Base-by-base conservation (phyloP, 1,140 invertebrate species). In the Cyphomyrmex costatus region DNA sequence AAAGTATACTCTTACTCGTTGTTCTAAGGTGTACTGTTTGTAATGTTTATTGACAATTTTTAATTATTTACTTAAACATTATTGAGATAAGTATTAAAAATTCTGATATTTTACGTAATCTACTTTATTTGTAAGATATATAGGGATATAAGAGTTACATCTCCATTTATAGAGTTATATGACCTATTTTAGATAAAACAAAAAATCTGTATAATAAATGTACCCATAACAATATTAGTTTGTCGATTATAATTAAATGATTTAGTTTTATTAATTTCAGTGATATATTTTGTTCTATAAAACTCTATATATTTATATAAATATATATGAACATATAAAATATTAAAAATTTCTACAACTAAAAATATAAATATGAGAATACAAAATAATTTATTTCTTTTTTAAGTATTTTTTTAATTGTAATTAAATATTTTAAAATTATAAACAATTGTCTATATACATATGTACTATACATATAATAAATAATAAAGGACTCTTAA, bases 41-140 rank as follows among this genome's bases (percentile, higher is more conserved):
- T 10, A 60, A 77, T 6, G 14, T 42, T 6, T n/a, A 60, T 2
- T 76, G 56, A 78, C 24, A 49, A 63, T 30, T 61, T 27, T 77
- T 63, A 27, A 24, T 60, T 68, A 30, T 16, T 36, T 4, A 21
- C 16, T 21, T 36, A 56, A 33, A 36, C 33, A 68, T 1, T n/a
- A 49, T 58, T 58, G 19, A 71, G 0, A 46, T 60, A 21, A 24
- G 21, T 10, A 33, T 24, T 1, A 63, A 49, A 76, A 6, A 63
- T 76, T 61, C 27, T 73, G 14, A 74, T 12, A 84, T 61, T 49
- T 49, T 46, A 61, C 49, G 5, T 60, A 46, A 83, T 24, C 19
- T 46, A 19, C 21, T 49, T 73, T 21, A 83, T 27, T 14, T 46
- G 5, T 60, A 73, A 33, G 16, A 61, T 56, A 33, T 56, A 33